Base-by-base conservation (phyloP, 1,140 invertebrate species). In the Drosophila rufa region DNA sequence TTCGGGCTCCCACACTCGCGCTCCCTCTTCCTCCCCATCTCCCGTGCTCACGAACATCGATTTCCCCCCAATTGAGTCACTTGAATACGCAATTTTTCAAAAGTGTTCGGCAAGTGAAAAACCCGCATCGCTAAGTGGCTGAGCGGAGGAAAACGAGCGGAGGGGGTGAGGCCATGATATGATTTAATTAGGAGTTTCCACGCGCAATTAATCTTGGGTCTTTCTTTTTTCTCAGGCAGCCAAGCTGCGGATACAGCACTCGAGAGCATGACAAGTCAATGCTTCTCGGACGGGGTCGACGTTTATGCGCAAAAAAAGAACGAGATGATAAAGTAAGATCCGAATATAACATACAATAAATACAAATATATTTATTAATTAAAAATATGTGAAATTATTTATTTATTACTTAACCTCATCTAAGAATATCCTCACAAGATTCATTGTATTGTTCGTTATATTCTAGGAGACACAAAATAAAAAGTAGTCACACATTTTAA, bases 131-230 rank as follows among this genome's bases (percentile, higher is more conserved):
- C 83, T 84, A 89, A 67, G 76, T 56, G 57, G 75, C 48, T 56
- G 53, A 70, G 47, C 47, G 25, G 42, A 36, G 22, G 17, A 50
- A 42, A 17, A 12, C 27, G 46, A 42, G 46, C 14, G 46, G 36
- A 6, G 33, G 12, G 30, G 61, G 36, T n/a, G 50, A 47, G 42
- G 47, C 61, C 78, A 62, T 82, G 79, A 90, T 91, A 91, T 82
- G 74, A 91, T 91, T 91, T 91, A 91, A 91, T 91, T 86, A 91
- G 74, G 62, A 86, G 76, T 91, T 86, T 85, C 82, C 80, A 82
- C 77, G 82, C 50, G 77, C 80, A 91, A 91, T 91, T 91, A 91
- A 91, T 91, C 86, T 83, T 91, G 64, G 33, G 40, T 59, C 69
- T 51, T 73, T 67, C 66, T 11, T 36, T 51, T 73, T 75, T 59